Percentiles rank a stretch among this genome's conserved stretches.
Evolutionary conservation across 2,797 vertebrate species (phyloP).

Genomic region (Trematomus bernacchii): DNA sequence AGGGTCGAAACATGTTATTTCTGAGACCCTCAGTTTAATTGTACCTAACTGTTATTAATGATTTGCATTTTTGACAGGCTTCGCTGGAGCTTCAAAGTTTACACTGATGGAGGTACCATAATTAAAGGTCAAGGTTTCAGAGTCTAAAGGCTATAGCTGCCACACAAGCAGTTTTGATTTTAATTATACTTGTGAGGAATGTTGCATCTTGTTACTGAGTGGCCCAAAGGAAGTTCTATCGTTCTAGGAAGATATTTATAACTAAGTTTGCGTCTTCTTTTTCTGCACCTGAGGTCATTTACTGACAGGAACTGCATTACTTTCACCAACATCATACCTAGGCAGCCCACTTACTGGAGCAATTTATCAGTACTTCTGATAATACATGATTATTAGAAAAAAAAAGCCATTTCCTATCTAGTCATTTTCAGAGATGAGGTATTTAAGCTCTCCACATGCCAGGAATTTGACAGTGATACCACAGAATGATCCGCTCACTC

Average conservation of each 20-base stretch:
- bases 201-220: slow-evolving; percentile 25
- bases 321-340: slow-evolving; percentile 11
- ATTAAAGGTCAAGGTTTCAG: slow-evolving; percentile 66
- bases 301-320: background rate
- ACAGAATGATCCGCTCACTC: slow-evolving; percentile 22
- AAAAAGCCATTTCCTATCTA: background rate
- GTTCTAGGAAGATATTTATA: slow-evolving; percentile 12
- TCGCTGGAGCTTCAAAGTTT: slow-evolving; percentile 31
- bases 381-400: background rate
- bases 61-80: slow-evolving; percentile 32
- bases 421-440: background rate
- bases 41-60: slow-evolving; percentile 3
- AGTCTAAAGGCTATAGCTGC: slow-evolving; percentile 48
- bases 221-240: slow-evolving; percentile 27
- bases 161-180: slow-evolving; percentile 41
- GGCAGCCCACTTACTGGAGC: background rate
- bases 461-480: background rate
- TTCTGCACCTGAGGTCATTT: slow-evolving; percentile 17
- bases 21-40: slow-evolving; percentile 7
- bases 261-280: slow-evolving; percentile 23
- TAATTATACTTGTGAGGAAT: slow-evolving; percentile 46
- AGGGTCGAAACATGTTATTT: slow-evolving; percentile 12
- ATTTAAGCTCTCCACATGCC: background rate
- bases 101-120: slow-evolving; percentile 42
- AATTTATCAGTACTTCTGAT: background rate